Evolutionary conservation across 2,113 vertebrate genomes (phyloP).

Genomic region (Echinops telfairi): DNA sequence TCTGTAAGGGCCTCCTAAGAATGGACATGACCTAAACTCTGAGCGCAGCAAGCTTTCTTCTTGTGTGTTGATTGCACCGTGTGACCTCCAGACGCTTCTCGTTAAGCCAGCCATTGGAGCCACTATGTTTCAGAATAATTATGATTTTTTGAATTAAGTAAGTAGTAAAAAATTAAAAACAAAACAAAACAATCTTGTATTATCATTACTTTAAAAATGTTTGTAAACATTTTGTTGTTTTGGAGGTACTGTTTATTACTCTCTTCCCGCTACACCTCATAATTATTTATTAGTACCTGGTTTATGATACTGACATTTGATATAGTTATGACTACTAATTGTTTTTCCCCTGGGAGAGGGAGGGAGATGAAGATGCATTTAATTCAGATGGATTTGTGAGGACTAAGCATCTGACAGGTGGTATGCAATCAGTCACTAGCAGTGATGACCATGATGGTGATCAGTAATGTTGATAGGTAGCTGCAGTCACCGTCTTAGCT

Average conservation of each 20-base stretch:
- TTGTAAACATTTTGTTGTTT: background rate
- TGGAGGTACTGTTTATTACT: background rate
- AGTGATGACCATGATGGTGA: background rate
- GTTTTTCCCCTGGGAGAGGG: background rate
- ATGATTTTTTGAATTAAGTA: background rate
- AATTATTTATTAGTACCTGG: background rate
- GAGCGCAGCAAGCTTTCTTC: background rate
- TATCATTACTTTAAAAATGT: background rate
- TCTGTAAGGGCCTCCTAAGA: background rate
- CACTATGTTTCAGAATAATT: constrained; percentile 19
- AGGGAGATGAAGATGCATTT: background rate
- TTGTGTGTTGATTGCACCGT: background rate
- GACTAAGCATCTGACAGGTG: background rate
- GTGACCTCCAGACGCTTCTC: background rate
- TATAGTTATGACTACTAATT: background rate
- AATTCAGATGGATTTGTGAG: background rate
- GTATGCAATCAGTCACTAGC: background rate
- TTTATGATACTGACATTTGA: too few relatives aligned
- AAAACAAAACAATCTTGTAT: too few relatives aligned
- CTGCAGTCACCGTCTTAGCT: background rate
- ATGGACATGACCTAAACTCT: too few relatives aligned
- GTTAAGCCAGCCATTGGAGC: background rate
- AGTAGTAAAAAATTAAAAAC: background rate
- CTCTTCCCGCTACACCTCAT: background rate
- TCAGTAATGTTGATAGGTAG: too few relatives aligned